phyloP scores from a whole-genome alignment of 2,797 vertebrate species.

The Microctenopoma steveboyesi region DNA sequence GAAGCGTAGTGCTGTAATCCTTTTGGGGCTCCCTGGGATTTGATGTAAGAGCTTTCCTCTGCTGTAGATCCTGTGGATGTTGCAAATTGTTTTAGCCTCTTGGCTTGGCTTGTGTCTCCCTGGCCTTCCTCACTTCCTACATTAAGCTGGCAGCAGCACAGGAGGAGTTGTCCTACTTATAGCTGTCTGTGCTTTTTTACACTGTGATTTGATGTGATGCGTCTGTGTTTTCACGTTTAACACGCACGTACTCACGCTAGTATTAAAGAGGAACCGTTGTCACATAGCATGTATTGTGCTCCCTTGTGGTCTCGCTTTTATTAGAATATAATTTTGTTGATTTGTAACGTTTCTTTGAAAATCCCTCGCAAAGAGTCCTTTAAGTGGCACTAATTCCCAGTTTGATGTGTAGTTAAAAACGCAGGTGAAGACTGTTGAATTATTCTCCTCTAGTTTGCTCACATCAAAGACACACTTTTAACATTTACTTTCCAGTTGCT shows the following conservation, averaged over 20 bases:
- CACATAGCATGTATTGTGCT: slow-evolving; percentile 6
- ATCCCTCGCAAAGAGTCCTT: slow-evolving; percentile 30
- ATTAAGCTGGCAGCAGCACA: slow-evolving; percentile 37
- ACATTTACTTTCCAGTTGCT: slow-evolving; percentile 56
- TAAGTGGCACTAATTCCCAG: slow-evolving; percentile 43
- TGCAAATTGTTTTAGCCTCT: slow-evolving; percentile 66
- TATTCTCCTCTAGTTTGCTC: slow-evolving; percentile 57
- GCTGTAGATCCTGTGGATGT: slow-evolving; percentile 63
- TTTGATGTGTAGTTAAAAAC: slow-evolving; percentile 44
- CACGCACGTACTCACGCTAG: slow-evolving; percentile 12
- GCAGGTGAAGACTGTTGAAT: slow-evolving; percentile 63
- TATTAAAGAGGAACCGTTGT: slow-evolving; percentile 12
- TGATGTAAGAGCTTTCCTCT: slow-evolving; percentile 60
- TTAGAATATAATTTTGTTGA: slow-evolving; percentile 39
- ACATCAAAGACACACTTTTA: slow-evolving; percentile 74
- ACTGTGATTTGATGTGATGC: not conserved
- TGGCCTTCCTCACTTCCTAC: slow-evolving; percentile 40
- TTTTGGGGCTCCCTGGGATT: slow-evolving; percentile 62
- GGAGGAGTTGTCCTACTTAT: slow-evolving; percentile 42
- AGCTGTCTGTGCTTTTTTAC: slow-evolving; percentile 5
- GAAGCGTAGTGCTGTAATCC: slow-evolving; percentile 60
- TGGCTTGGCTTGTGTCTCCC: slow-evolving; percentile 40
- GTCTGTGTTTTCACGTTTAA: slow-evolving; percentile 18
- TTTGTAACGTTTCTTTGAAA: slow-evolving; percentile 59
- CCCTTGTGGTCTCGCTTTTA: slow-evolving; percentile 26